phyloP scores from a whole-genome alignment of 2,797 vertebrate genomes.

The Poeciliopsis paucimaculata region DNA sequence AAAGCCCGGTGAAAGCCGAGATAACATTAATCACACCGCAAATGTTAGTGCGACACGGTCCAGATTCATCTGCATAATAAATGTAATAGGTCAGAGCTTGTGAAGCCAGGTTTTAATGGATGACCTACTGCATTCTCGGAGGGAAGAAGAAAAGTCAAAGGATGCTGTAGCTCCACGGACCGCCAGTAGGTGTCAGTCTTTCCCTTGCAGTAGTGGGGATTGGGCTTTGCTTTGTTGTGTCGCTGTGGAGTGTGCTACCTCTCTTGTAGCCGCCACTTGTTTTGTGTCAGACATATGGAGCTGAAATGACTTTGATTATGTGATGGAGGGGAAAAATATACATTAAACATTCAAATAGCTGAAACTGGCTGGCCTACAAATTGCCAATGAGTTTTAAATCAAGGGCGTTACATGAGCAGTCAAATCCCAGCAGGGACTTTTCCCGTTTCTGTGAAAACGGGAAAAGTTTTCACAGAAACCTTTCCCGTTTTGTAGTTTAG shows the following conservation, averaged over 20 bases:
- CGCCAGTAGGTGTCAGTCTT: conserved; percentile 79
- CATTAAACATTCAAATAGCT: conserved; percentile 3
- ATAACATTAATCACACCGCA: conserved; percentile 31
- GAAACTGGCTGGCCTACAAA: conserved; percentile 15
- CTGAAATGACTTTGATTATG: conserved; percentile 23
- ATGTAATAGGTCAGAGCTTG: conserved; percentile 39
- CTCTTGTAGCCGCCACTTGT: conserved; percentile 18
- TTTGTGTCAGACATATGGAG: conserved; percentile 16
- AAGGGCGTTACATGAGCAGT: conserved; percentile 46
- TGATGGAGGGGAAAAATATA: background rate
- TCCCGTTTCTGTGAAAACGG: conserved; percentile 20
- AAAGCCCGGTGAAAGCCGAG: conserved; percentile 10
- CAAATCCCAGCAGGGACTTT: conserved; percentile 43
- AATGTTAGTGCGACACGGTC: conserved; percentile 47
- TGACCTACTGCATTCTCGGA: conserved; percentile 20
- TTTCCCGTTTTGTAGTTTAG: conserved; percentile 40
- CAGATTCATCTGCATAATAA: conserved; percentile 47
- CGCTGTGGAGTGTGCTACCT: conserved; percentile 18
- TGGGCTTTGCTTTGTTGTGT: conserved; percentile 23
- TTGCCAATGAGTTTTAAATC: conserved; percentile 19
- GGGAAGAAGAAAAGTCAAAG: background rate
- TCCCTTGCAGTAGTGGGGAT: conserved; percentile 38
- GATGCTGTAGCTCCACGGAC: background rate
- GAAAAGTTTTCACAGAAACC: too few species aligned
- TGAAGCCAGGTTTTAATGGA: conserved; percentile 30